Base-by-base conservation (phyloP, 2,113 vertebrate genomes). In the Chionomys nivalis region DNA sequence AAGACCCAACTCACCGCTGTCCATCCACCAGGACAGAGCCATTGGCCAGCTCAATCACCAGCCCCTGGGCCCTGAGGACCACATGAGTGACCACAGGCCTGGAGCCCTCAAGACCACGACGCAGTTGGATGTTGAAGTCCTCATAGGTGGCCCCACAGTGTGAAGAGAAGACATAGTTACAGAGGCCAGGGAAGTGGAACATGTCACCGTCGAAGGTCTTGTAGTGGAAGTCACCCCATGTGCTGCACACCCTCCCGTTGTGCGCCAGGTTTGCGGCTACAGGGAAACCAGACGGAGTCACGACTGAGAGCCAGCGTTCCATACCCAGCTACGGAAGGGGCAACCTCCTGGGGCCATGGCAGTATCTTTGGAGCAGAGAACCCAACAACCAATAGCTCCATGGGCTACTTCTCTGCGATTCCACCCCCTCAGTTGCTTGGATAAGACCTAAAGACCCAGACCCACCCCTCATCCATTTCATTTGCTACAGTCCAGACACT, bases 161-260 rank as follows among this genome's bases (percentile, higher is more conserved):
- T 0, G 99, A 98, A 0, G 98, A 95, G 94, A 99, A 98, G 94
- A 99, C 83, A 23, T 99, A 99, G 98, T 99, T 99, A 97, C 99
- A 99, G 95, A 97, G 91, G 17, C 99, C 99, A 1, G 98, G 98
- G 90, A 99, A 98, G 93, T 98, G 98, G 98, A 99, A 99, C 87
- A 99, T 39, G 39, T 99, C 98, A 0, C 99, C 99, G 0, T 99
- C 99, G 39, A 99, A 99, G 68, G 98, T 99, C 98, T 99, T 99
- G 98, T 98, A 99, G 98, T 99, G 99, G 97, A 98, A 99, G 97
- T 99, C 98, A 0, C 99, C 99, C 99, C 99, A 99, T 0, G 99
- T 99, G 95, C 99, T 99, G 98, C 99, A 99, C 11, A 99, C 98
- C 42, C 97, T 98, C 26, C 98, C 98, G 0, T 98, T 99, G 97